Evolutionary conservation across 2,888 invertebrate genomes (phyloP), one percentile per base, ranked within the genome.

Genomic region (Chelonus formosanus): DNA sequence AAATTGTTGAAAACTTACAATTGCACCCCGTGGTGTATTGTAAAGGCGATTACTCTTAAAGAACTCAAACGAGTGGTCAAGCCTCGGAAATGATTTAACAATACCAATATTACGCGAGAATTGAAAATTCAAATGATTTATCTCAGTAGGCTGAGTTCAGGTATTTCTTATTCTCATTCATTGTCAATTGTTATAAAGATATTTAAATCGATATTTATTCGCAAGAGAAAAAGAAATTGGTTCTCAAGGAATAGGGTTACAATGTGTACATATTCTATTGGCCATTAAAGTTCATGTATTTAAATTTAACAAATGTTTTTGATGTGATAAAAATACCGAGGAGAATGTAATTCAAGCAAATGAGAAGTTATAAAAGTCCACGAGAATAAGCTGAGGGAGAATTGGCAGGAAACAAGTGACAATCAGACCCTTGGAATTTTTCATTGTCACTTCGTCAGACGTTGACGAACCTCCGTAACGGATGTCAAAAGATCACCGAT

Each of bases 161-260:
- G 36, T 48, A 55, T 65, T 66, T 57, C 52, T 5, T 32, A 5
- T 40, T 48, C 32, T 34, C 50, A 58, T 43, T 59, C 54, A 57
- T 10, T 32, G 31, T 47, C 45, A 48, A 45, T 54, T 57, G 60
- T 47, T 58, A 45, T 43, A 66, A 60, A 69, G 64, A 68, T 71
- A 73, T 72, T 74, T 67, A 71, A 72, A 76, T 77, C 74, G 72
- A 75, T 70, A 70, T 67, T 65, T 65, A 66, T 35, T 68, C 63
- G 57, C 61, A 66, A 68, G 63, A 61, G 62, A 70, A 65, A 64
- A 63, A 47, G 45, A 32, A 53, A 10, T 32, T 61, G 65, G 76
- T 83, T 83, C 83, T 82, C 83, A 84, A 83, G 83, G 83, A 77
- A 76, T 84, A 82, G 81, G 78, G 82, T 84, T 84, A 84, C 83